phyloP scores from a whole-genome alignment of 2,113 vertebrate species.

The Dasyprocta punctata region DNA sequence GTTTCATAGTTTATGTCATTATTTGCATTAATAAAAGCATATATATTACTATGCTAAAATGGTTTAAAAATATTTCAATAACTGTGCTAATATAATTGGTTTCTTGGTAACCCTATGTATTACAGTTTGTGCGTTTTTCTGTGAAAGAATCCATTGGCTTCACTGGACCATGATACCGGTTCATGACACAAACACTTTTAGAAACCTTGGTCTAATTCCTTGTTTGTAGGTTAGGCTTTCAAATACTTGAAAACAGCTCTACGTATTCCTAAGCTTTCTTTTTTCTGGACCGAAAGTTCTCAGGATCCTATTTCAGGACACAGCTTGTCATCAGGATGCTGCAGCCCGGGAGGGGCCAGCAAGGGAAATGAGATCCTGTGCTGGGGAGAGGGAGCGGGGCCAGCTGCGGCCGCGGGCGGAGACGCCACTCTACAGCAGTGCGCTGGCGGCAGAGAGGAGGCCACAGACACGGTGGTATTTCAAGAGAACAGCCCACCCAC shows the following conservation, averaged over 20 bases:
- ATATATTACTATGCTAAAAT: neutral
- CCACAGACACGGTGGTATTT: neutral
- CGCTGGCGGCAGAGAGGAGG: neutral
- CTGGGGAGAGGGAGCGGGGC: neutral
- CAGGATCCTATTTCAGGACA: neutral
- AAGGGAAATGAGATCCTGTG: neutral
- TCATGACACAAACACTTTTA: neutral
- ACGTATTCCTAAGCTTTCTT: neutral
- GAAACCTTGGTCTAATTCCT: neutral
- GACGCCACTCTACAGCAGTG: neutral
- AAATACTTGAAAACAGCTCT: neutral
- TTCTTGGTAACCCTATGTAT: neutral
- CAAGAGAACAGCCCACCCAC: neutral
- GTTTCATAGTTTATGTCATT: neutral
- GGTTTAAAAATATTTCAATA: neutral
- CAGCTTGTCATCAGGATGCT: conserved; percentile 12
- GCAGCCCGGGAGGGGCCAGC: neutral
- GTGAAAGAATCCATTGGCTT: neutral
- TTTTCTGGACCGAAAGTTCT: neutral
- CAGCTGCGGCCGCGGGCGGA: neutral
- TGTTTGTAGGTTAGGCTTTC: neutral
- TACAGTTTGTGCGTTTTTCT: neutral
- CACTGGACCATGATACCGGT: neutral
- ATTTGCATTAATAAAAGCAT: conserved; percentile 18
- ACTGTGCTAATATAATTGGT: neutral